Percentiles rank a stretch among this genome's conserved stretches.
These are phyloP conservation scores for Acromyrmex echinatior DNA, from an alignment of 1,140 invertebrate genomes.

Conservation along the genomic window DNA sequence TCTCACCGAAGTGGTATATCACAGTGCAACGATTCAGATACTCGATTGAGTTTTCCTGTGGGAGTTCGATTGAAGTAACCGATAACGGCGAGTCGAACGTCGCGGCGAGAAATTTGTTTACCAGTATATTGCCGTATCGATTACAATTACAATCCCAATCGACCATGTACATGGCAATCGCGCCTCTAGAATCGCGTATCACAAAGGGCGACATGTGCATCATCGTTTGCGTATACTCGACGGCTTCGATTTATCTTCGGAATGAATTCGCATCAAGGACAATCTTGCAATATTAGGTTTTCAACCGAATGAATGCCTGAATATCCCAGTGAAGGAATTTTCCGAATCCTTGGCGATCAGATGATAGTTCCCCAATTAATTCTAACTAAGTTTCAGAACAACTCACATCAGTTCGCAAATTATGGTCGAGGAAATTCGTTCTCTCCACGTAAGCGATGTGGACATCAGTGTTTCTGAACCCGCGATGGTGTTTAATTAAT, in stretches of 20 bases:
- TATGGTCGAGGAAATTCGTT: not conserved
- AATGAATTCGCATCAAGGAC: constrained; percentile 31
- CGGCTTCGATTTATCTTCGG: constrained; percentile 31
- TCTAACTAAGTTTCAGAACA: not conserved
- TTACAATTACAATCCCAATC: constrained; percentile 43
- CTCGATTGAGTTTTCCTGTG: constrained; percentile 62
- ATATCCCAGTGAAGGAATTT: constrained; percentile 22
- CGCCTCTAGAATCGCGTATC: constrained; percentile 74
- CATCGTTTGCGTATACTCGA: constrained; percentile 30
- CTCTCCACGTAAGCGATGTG: not conserved
- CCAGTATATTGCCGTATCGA: not conserved
- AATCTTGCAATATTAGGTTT: constrained; percentile 20
- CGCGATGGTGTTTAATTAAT: constrained; percentile 1
- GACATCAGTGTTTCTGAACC: not conserved
- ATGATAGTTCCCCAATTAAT: constrained; percentile 16
- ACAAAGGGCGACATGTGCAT: constrained; percentile 65
- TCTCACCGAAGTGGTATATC: constrained; percentile 72
- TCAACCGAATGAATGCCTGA: not conserved
- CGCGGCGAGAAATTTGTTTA: not conserved
- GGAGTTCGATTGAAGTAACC: constrained; percentile 10
- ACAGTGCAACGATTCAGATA: constrained; percentile 75
- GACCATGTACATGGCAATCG: constrained; percentile 63
- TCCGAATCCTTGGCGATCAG: constrained; percentile 4
- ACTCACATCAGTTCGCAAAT: constrained; percentile 10
- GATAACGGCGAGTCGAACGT: constrained; percentile 6